These are phyloP conservation scores for Sebastes aleutianus DNA, from an alignment of 2,797 vertebrate genomes.

Conservation along the genomic window DNA sequence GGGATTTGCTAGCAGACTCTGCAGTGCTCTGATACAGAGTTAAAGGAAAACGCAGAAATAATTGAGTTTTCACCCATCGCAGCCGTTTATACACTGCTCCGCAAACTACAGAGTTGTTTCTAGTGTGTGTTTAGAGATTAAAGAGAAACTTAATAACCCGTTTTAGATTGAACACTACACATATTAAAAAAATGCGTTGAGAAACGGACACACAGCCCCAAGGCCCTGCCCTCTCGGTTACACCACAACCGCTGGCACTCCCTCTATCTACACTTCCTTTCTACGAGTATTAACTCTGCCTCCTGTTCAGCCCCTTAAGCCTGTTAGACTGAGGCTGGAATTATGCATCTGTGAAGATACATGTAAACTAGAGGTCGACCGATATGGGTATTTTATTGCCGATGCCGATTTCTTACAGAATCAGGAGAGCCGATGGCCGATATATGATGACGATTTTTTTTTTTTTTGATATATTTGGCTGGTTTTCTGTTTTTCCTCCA, in stretches of 20 bases:
- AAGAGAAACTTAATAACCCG: slow-evolving; percentile 13
- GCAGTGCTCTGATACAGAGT: slow-evolving; percentile 50
- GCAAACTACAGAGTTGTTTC: slow-evolving; percentile 38
- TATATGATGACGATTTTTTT: too few relatives aligned
- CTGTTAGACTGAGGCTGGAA: neutral
- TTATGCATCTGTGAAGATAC: neutral
- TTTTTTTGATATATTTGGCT: too few relatives aligned
- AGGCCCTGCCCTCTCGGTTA: slow-evolving; percentile 14
- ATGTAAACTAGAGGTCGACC: neutral
- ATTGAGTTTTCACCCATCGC: slow-evolving; percentile 56
- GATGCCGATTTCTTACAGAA: too few relatives aligned
- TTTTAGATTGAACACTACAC: slow-evolving; percentile 6
- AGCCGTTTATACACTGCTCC: slow-evolving; percentile 22
- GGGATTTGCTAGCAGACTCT: slow-evolving; percentile 57
- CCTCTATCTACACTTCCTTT: neutral
- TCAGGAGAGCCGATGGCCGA: too few relatives aligned
- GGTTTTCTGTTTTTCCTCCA: too few relatives aligned
- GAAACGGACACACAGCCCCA: neutral
- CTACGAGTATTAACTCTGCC: neutral
- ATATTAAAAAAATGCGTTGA: neutral
- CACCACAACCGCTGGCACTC: neutral
- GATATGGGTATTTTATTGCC: too few relatives aligned
- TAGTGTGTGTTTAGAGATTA: slow-evolving; percentile 39
- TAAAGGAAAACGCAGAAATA: slow-evolving; percentile 58
- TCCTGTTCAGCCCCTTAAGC: neutral